phyloP scores from a whole-genome alignment of 2,113 vertebrate species.

The Pyrgilauda ruficollis region DNA sequence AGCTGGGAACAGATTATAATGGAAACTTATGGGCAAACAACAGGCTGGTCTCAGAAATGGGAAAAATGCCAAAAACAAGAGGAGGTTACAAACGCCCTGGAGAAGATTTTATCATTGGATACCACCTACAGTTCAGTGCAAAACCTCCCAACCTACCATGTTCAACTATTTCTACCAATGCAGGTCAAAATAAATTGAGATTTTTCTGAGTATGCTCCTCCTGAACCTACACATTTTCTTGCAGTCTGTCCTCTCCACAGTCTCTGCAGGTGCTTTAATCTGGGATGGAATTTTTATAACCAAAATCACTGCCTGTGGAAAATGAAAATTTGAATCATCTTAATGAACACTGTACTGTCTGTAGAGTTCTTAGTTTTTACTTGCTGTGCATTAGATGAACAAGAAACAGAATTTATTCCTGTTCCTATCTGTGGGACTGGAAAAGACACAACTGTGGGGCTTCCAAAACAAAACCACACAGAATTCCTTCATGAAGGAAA shows the following conservation, averaged over 20 bases:
- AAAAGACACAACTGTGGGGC: background rate
- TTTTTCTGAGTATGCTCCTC: background rate
- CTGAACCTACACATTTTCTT: background rate
- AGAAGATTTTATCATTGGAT: background rate
- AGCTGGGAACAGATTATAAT: background rate
- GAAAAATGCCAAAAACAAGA: background rate
- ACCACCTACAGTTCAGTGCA: background rate
- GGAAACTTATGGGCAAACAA: background rate
- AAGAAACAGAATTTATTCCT: background rate
- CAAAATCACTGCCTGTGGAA: background rate
- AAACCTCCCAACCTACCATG: background rate
- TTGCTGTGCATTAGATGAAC: background rate
- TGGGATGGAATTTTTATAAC: background rate
- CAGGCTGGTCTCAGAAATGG: background rate
- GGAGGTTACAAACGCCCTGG: background rate
- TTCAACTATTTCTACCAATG: background rate
- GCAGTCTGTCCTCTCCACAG: background rate
- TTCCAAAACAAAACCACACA: background rate
- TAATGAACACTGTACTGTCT: background rate
- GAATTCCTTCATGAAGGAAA: background rate
- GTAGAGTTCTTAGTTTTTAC: background rate
- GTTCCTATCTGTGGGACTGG: background rate
- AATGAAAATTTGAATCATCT: background rate
- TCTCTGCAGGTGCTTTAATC: background rate
- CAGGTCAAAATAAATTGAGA: background rate